Evolutionary conservation across 2,113 vertebrate species (phyloP).

Genomic region (Hemichromis elongatus): DNA sequence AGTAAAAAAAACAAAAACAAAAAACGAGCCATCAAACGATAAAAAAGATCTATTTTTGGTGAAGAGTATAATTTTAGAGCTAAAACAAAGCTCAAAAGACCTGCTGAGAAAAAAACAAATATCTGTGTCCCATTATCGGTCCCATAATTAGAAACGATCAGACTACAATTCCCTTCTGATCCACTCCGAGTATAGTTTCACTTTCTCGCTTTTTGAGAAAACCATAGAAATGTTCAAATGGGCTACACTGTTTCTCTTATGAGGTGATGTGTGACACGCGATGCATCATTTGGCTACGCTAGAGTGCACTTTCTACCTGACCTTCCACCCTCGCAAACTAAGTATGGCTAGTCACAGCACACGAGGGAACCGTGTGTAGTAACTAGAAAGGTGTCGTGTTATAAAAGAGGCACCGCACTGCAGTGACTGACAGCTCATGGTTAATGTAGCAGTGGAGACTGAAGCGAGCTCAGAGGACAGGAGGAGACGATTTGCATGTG

Average conservation of each 20-base stretch:
- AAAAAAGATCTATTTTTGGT: constrained; percentile 45
- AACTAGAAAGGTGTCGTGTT: neutral
- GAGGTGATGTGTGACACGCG: neutral
- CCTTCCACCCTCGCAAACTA: neutral
- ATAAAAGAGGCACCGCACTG: constrained; percentile 6
- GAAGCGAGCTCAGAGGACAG: neutral
- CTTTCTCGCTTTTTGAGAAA: neutral
- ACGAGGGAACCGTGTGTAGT: neutral
- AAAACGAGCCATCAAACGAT: constrained; percentile 4
- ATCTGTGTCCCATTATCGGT: neutral
- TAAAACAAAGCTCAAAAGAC: constrained; percentile 27
- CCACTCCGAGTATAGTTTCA: neutral
- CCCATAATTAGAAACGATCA: constrained; percentile 28
- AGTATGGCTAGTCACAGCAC: neutral
- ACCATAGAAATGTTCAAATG: neutral
- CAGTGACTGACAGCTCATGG: constrained; percentile 38
- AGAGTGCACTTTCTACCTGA: neutral
- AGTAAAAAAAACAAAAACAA: neutral
- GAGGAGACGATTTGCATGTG: neutral
- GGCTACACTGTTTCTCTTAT: neutral
- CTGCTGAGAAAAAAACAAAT: neutral
- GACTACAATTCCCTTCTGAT: neutral
- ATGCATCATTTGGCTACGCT: neutral
- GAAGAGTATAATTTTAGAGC: constrained; percentile 1
- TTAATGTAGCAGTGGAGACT: constrained; percentile 24